phyloP scores from a whole-genome alignment of 2,113 vertebrate genomes.

The Pseudolaguvia tuberculata region DNA sequence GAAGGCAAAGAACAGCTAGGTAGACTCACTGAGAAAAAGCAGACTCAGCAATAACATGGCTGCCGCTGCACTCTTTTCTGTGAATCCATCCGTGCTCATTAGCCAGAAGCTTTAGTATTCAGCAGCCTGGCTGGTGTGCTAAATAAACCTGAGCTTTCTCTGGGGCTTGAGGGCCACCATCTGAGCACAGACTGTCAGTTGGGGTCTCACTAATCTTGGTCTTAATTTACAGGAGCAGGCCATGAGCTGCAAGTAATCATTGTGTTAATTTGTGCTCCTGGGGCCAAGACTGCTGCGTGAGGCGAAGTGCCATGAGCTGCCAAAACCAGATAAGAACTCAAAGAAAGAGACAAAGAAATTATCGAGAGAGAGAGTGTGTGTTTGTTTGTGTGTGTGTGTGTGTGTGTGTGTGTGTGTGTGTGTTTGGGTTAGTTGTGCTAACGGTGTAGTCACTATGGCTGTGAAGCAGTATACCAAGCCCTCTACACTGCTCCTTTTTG shows the following conservation, averaged over 20 bases:
- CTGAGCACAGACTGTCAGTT: constrained; percentile 36
- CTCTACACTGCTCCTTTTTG: neutral
- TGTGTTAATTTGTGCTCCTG: constrained; percentile 45
- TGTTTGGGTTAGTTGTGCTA: neutral
- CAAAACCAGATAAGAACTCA: constrained; percentile 31
- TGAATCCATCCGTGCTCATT: constrained; percentile 29
- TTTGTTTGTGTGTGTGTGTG: neutral
- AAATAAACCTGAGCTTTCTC: constrained; percentile 31
- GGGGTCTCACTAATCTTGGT: constrained; percentile 41
- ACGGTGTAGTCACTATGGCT: neutral
- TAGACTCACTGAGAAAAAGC: constrained; percentile 19
- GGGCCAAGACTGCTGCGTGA: constrained; percentile 32
- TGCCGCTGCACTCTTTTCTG: constrained; percentile 2
- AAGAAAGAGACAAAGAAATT: constrained; percentile 5
- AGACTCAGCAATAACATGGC: constrained; percentile 31
- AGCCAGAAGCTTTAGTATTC: constrained; percentile 10
- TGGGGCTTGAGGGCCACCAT: constrained; percentile 23
- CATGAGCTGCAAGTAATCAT: constrained; percentile 40
- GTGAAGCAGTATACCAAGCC: neutral
- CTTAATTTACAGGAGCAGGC: constrained; percentile 43
- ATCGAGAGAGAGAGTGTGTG: neutral
- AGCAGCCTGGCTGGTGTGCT: constrained; percentile 14
- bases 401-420: neutral
- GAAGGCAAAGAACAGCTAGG: constrained; percentile 15
- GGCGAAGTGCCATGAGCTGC: constrained; percentile 42